phyloP scores from a whole-genome alignment of 2,797 vertebrate species.

The Hypotaenidia okinawae region DNA sequence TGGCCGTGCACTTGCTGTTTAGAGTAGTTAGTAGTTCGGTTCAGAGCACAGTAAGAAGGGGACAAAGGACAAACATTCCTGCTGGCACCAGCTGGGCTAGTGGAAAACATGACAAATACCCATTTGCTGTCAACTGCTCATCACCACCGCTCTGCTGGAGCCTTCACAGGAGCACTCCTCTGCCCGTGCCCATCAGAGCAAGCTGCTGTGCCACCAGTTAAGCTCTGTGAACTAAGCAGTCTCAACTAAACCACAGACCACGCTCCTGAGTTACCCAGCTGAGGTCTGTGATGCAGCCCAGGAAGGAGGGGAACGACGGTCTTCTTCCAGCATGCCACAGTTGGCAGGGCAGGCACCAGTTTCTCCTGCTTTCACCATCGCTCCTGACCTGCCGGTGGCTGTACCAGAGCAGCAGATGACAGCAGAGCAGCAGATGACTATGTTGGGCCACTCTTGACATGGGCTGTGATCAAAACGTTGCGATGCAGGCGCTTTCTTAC shows the following conservation, averaged over 20 bases:
- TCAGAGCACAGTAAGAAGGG: not conserved
- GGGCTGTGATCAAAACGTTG: not conserved
- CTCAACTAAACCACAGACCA: not conserved
- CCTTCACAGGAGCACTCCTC: accelerated
- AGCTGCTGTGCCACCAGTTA: not conserved
- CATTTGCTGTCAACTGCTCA: not conserved
- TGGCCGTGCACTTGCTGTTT: accelerated
- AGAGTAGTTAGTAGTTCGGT: not conserved
- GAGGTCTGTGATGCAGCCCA: not conserved
- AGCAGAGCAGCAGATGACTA: accelerated
- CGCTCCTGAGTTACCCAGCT: not conserved
- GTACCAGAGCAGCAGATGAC: too few relatives aligned
- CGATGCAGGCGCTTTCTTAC: not conserved
- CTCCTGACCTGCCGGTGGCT: not conserved
- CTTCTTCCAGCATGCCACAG: accelerated
- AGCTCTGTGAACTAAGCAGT: not conserved
- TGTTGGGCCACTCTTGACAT: not conserved
- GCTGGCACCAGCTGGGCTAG: not conserved
- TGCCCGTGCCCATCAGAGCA: accelerated
- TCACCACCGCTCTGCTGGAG: not conserved
- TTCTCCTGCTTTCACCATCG: not conserved
- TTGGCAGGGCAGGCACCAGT: not conserved
- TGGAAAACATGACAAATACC: not conserved
- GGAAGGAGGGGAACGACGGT: not conserved
- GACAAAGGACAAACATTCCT: not conserved